A percentile compares a stretch with the other conserved stretches of the same genome.
phyloP scores from a whole-genome alignment of 2,113 vertebrate genomes.

The Pionites leucogaster region DNA sequence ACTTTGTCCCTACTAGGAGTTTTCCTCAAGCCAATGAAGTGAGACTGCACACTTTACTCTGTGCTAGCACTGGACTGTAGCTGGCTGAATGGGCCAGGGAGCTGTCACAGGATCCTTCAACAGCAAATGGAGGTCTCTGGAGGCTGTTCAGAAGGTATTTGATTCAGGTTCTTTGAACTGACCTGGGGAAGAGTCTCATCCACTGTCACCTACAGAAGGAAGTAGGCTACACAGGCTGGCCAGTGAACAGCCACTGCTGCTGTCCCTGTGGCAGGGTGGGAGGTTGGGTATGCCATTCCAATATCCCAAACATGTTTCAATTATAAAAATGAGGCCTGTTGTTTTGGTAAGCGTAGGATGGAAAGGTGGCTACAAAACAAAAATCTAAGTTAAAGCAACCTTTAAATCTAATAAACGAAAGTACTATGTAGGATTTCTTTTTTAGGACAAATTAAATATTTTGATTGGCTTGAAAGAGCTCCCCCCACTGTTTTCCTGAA shows the following conservation, averaged over 20 bases:
- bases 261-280: neutral
- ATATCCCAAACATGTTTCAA: neutral
- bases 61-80: neutral
- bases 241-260: neutral
- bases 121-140: rapidly evolving
- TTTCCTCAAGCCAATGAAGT: neutral
- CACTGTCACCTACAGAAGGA: neutral
- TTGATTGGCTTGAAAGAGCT: neutral
- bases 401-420: neutral
- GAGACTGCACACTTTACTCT: rapidly evolving
- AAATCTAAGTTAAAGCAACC: neutral
- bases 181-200: neutral
- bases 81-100: neutral
- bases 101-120: neutral
- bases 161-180: neutral
- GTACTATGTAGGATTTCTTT: neutral
- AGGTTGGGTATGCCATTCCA: neutral
- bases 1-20: neutral
- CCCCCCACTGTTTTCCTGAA: neutral
- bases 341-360: neutral
- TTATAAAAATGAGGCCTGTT: neutral
- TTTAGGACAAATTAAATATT: neutral
- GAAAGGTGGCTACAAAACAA: neutral
- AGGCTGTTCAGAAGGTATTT: neutral
- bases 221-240: neutral